These are phyloP conservation scores for Dasysyrphus tricinctus DNA, from an alignment of 2,888 invertebrate species.

Conservation along the genomic window DNA sequence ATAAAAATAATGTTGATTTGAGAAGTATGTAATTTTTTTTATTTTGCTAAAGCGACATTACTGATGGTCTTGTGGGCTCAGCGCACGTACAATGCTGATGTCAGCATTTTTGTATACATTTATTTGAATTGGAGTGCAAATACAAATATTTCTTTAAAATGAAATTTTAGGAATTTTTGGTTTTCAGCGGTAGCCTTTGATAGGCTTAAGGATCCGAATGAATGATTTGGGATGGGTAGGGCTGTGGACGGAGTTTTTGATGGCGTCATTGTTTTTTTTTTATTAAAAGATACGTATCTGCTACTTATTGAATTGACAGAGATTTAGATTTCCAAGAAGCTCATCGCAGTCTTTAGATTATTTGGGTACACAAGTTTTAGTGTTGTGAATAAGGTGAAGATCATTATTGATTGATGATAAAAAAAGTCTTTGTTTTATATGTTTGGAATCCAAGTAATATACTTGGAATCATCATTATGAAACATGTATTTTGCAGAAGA, in stretches of 20 bases:
- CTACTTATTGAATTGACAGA: not conserved
- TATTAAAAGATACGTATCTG: not conserved
- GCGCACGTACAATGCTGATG: constrained; percentile 59
- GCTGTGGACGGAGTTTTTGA: not conserved
- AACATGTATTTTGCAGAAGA: no score
- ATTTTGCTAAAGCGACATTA: constrained; percentile 17
- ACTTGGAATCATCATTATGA: no score
- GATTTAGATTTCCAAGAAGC: not conserved
- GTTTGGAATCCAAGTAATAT: no score
- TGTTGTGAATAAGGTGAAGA: not conserved
- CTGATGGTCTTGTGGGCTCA: constrained; percentile 7
- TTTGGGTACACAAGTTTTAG: not conserved
- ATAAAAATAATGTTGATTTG: not conserved
- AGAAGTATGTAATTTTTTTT: not conserved
- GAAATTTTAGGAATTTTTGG: constrained; percentile 33
- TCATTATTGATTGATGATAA: not conserved
- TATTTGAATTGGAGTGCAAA: constrained; percentile 32
- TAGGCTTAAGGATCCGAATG: constrained; percentile 43
- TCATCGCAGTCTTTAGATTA: not conserved
- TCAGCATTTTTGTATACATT: constrained; percentile 31
- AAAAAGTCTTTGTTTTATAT: no score
- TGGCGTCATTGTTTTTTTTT: constrained; percentile 42
- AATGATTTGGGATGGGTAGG: constrained; percentile 40
- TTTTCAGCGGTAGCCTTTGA: constrained; percentile 41
- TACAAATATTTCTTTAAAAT: constrained; percentile 18